Evolutionary conservation across 2,888 invertebrate species (phyloP).

Genomic region (Acleris laterana): DNA sequence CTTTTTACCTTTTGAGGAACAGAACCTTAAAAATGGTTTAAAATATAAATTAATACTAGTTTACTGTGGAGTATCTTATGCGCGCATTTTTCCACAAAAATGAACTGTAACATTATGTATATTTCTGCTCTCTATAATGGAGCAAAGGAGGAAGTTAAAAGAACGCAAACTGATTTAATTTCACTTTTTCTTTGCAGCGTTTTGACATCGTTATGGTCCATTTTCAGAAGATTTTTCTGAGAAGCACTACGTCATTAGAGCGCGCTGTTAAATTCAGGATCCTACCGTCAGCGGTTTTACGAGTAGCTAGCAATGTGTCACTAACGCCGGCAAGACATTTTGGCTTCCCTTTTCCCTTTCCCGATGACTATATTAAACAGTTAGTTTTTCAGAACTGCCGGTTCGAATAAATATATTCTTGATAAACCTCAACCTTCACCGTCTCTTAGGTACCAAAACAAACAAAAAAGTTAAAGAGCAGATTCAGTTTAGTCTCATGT

Average conservation of each 20-base stretch:
- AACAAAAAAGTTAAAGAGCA: conserved; percentile 19
- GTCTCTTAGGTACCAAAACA: neutral
- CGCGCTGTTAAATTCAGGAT: conserved; percentile 6
- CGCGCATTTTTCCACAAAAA: conserved; percentile 6
- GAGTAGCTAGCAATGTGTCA: conserved; percentile 11
- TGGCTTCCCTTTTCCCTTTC: neutral
- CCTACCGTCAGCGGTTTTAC: conserved; percentile 15
- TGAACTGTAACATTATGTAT: conserved; percentile 11
- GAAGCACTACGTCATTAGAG: conserved; percentile 21
- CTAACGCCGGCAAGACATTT: conserved; percentile 3
- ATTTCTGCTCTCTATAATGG: conserved; percentile 20
- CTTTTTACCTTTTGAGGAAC: no score
- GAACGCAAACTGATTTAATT: conserved; percentile 31
- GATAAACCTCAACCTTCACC: neutral
- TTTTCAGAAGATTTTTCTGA: conserved; percentile 19
- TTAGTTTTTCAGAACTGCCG: no score
- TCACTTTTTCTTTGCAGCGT: conserved; percentile 22
- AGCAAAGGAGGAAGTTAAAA: conserved; percentile 27
- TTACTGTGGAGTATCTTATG: no score
- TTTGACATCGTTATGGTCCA: conserved; percentile 16
- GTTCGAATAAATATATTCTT: no score
- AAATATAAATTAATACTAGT: no score
- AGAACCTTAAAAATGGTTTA: no score
- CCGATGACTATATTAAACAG: neutral
- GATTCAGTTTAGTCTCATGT: conserved; percentile 43